Evolutionary conservation across 2,113 vertebrate genomes (phyloP).

Genomic region (Chiloscyllium plagiosum): DNA sequence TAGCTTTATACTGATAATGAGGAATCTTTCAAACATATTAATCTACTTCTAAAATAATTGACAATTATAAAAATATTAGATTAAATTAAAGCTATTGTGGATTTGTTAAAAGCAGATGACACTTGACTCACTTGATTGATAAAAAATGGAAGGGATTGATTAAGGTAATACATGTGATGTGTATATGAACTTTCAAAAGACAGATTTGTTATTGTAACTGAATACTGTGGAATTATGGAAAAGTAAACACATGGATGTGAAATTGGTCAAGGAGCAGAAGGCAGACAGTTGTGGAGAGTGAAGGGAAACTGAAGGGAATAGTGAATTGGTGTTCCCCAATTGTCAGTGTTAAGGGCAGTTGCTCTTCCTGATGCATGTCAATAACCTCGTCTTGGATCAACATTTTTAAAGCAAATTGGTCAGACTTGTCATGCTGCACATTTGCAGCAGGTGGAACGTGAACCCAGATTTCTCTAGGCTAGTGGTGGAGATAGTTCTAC

Average conservation of each 20-base stretch:
- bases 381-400: not conserved
- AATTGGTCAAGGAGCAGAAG: not conserved
- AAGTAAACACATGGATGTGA: not conserved
- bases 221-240: not conserved
- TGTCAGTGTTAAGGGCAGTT: not conserved
- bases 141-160: too few species aligned
- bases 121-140: not conserved
- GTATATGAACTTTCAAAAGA: not conserved
- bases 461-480: too few species aligned
- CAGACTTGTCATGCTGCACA: too few species aligned
- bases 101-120: not conserved
- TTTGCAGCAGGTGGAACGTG: too few species aligned
- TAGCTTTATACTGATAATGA: not conserved
- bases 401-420: too few species aligned
- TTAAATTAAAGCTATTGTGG: not conserved
- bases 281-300: not conserved
- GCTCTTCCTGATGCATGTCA: not conserved
- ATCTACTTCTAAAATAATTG: not conserved
- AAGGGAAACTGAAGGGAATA: not conserved
- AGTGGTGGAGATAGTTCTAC: too few species aligned
- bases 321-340: not conserved
- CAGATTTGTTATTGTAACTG: not conserved
- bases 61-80: not conserved
- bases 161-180: too few species aligned
- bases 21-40: not conserved